Evolutionary conservation across 2,797 vertebrate genomes (phyloP).

Genomic region (Anguilla marmorata): DNA sequence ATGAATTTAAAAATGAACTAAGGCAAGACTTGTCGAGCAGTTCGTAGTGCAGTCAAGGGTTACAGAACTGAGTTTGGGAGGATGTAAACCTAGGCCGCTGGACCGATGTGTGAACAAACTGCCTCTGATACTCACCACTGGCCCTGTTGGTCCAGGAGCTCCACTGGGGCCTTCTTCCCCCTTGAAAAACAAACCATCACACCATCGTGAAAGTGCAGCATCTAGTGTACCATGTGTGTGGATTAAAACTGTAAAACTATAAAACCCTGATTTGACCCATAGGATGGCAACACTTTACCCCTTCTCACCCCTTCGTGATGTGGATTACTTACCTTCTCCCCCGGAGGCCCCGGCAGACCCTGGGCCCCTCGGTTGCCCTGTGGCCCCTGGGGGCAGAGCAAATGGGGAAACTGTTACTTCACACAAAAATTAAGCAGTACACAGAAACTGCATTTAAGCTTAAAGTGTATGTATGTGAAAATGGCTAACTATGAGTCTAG

Average conservation of each 20-base stretch:
- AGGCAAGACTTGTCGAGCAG: too few species aligned
- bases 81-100: neutral
- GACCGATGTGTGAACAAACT: neutral
- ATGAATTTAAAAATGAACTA: too few species aligned
- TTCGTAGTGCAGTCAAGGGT: neutral
- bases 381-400: conserved; percentile 63
- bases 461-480: neutral
- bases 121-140: conserved; percentile 62
- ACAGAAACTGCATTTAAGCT: neutral
- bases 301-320: neutral
- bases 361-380: conserved; percentile 65
- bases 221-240: neutral
- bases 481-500: neutral
- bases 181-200: conserved; percentile 52
- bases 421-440: neutral
- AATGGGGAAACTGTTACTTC: neutral
- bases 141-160: conserved; percentile 63
- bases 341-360: conserved; percentile 69
- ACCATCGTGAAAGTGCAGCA: neutral
- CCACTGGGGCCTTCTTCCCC: conserved; percentile 69
- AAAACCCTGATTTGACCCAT: neutral
- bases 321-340: conserved; percentile 63
- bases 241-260: neutral
- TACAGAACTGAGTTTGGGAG: neutral
- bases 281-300: neutral